Evolutionary conservation across 2,113 vertebrate species (phyloP), one percentile per base, ranked within the genome.

Genomic region (Alectura lathami): DNA sequence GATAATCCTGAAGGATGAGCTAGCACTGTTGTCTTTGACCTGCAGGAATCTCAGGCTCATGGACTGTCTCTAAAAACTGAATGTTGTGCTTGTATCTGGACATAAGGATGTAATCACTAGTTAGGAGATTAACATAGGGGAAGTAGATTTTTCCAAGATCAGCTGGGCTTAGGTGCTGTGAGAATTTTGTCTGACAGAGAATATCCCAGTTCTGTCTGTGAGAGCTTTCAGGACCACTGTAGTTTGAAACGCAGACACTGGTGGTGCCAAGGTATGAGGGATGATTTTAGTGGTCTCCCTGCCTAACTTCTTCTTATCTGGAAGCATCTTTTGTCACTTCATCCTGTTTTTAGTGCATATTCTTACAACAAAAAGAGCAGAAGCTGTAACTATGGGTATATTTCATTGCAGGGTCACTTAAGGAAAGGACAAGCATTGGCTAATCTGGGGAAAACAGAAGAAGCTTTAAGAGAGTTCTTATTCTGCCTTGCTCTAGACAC

Each of bases 381-480:
- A 80, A 79, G 56, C 64, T 85, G 30, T 54, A 92, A 9, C 30
- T 53, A 2, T 24, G 64, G 40, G 36, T 91, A 29, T 93, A 32
- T 92, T 97, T 92, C 47, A 53, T 91, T 95, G 24, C 96, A 99
- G 99, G 98, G 98, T 96, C 99, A 99, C 88, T 94, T 99, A 72
- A 98, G 98, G 86, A 99, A 98, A 97, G 99, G 98, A 14, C 98
- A 99, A 96, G 98, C 98, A 13, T 96, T 99, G 77, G 97, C 98
- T 94, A 98, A 97, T 26, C 89, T 99, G 74, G 98, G 98, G 83
- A 98, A 98, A 96, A 97, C 96, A 34, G 98, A 99, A 73, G 98
- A 99, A 93, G 99, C 99, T 82, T 97, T 99, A 91, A 98, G 96
- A 72, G 99, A 99, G 92, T 99, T 98, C 97, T 97, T 99, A 5